Conservation (phyloP, 2,113 vertebrate genomes). For the Uria lomvia region DNA sequence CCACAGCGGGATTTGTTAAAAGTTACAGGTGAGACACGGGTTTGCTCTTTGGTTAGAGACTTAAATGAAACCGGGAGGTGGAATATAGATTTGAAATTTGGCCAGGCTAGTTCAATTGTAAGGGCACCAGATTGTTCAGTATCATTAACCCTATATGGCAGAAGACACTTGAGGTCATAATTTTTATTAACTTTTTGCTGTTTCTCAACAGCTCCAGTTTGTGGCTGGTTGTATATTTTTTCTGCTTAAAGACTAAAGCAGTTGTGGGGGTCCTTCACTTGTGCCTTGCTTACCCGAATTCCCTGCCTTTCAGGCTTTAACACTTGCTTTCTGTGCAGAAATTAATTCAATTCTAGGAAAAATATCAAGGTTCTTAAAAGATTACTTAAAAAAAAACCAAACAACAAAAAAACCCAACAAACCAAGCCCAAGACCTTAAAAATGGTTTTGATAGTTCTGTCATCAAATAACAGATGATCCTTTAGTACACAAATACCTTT, state of each 20-base stretch:
- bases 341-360: not conserved
- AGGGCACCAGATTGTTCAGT: not conserved
- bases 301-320: not conserved
- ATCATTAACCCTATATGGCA: not conserved
- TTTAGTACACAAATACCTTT: not conserved
- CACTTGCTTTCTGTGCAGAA: not conserved
- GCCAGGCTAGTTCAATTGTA: not conserved
- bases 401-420: accelerated
- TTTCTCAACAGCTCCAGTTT: not conserved
- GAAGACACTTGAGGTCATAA: not conserved
- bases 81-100: not conserved
- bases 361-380: not conserved
- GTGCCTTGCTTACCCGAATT: not conserved
- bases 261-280: not conserved
- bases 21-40: not conserved
- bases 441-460: not conserved
- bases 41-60: not conserved
- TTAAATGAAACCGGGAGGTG: not conserved
- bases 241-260: not conserved
- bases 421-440: not conserved
- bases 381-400: not conserved
- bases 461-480: not conserved
- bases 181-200: not conserved
- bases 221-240: not conserved
- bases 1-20: not conserved